A percentile compares a stretch with the other conserved stretches of the same genome.
phyloP scores from a whole-genome alignment of 1,140 invertebrate genomes.

The Sitobion miscanthi region DNA sequence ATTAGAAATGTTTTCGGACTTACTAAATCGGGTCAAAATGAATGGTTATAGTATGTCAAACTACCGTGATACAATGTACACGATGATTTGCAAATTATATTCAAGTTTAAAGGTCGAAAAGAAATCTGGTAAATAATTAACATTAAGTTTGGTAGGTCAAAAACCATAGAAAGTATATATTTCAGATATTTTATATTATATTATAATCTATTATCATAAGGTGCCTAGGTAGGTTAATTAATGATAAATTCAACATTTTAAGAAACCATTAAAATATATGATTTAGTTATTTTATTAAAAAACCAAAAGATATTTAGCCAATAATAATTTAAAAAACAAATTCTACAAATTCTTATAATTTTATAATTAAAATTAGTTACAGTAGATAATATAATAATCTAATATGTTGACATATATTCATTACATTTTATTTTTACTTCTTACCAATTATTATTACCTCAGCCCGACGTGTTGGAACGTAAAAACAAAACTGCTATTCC shows the following conservation, averaged over 20 bases:
- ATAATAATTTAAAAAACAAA: background rate
- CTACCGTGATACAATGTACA: background rate
- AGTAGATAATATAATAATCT: background rate
- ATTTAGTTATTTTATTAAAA: background rate
- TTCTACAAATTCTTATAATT: background rate
- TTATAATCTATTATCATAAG: background rate
- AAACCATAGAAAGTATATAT: constrained; percentile 6
- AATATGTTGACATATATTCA: background rate
- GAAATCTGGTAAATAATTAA: constrained; percentile 19
- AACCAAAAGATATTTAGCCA: background rate
- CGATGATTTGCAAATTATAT: constrained; percentile 38
- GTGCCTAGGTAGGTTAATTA: background rate
- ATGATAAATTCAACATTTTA: background rate
- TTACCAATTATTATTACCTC: background rate
- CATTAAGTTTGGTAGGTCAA: background rate
- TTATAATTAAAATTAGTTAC: background rate
- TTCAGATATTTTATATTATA: background rate
- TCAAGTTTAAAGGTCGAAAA: constrained; percentile 34
- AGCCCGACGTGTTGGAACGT: background rate
- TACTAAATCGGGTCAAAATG: background rate
- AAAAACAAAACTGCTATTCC: background rate
- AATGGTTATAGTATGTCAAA: constrained; percentile 21
- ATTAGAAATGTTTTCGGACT: background rate
- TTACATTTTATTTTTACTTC: background rate
- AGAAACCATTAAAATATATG: background rate